Conservation (phyloP, 2,113 vertebrate species). For the Anser brachyrhynchus region DNA sequence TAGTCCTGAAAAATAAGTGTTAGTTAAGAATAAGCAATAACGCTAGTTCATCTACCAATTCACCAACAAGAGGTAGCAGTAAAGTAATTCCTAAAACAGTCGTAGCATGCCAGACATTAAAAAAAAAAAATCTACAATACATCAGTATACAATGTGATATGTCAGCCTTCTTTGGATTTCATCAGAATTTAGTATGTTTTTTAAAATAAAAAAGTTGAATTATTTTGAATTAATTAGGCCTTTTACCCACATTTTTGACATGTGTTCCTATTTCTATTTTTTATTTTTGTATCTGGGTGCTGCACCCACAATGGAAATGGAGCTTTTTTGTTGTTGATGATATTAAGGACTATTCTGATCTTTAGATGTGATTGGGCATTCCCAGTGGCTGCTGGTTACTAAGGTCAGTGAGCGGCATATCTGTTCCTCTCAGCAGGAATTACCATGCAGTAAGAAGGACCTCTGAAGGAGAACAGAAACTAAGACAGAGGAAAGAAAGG, state of each 20-base stretch:
- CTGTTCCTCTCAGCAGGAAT: background rate
- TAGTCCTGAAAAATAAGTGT: background rate
- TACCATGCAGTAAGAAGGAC: background rate
- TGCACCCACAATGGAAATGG: background rate
- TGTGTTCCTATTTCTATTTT: background rate
- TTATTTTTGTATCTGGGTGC: background rate
- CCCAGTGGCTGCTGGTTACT: background rate
- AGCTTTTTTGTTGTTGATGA: background rate
- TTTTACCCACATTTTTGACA: background rate
- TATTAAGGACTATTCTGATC: background rate
- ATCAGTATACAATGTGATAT: background rate
- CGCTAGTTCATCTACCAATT: background rate
- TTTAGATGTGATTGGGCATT: background rate
- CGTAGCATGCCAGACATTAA: background rate
- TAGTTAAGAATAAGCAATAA: background rate
- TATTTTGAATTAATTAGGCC: background rate
- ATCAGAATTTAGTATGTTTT: background rate
- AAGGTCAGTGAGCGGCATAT: background rate
- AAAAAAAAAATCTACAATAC: background rate
- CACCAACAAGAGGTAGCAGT: accelerated
- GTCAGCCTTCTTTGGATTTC: background rate
- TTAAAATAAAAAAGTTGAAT: background rate
- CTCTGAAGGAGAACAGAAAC: background rate
- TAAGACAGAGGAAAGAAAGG: background rate
- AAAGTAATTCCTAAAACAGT: background rate